These are phyloP conservation scores for Opisthocomus hoazin DNA, from an alignment of 2,113 vertebrate genomes.

Conservation along the genomic window DNA sequence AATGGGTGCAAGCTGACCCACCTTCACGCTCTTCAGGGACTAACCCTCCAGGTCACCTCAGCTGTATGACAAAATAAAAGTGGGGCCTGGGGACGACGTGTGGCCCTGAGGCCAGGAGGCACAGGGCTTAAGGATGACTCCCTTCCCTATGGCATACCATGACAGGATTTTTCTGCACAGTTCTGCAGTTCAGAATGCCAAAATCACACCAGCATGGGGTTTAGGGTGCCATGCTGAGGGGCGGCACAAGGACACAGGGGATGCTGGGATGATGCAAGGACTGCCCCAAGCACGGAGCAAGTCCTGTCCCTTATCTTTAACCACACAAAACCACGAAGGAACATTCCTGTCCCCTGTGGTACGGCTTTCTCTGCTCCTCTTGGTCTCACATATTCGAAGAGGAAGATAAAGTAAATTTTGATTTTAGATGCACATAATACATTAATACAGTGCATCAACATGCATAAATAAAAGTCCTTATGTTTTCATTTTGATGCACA, in stretches of 20 bases:
- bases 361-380: not conserved
- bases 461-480: not conserved
- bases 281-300: not conserved
- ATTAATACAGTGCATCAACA: not conserved
- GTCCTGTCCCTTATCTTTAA: not conserved
- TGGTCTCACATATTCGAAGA: not conserved
- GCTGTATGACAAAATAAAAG: not conserved
- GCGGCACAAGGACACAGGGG: not conserved
- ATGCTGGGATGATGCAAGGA: not conserved
- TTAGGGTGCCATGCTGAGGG: not conserved
- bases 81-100: not conserved
- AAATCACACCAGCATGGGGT: fast-evolving
- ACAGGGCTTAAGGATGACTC: not conserved
- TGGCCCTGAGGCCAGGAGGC: not conserved
- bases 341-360: not conserved
- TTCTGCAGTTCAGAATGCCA: not conserved
- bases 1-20: not conserved
- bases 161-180: fast-evolving
- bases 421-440: not conserved
- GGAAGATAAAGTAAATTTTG: not conserved
- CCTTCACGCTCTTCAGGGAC: not conserved
- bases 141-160: not conserved
- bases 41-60: not conserved
- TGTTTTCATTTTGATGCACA: not conserved
- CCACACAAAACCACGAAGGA: fast-evolving